Evolutionary conservation across 2,888 invertebrate genomes (phyloP), one percentile per base, ranked within the genome.

Genomic region (Pyrocoelia pectoralis): DNA sequence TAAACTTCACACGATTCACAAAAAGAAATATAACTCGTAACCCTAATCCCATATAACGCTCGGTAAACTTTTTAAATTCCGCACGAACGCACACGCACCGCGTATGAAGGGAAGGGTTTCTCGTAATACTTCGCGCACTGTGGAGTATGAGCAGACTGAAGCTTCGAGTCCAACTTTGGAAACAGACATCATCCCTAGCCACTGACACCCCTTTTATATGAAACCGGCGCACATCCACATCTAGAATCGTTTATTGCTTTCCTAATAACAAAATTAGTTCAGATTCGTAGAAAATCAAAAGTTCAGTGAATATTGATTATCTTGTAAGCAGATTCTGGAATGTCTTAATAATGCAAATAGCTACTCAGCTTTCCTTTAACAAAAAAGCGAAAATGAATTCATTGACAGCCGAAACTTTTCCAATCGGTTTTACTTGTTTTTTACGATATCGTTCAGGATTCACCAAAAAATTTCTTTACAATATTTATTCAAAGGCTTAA

Each of bases 111-210:
- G 41, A 50, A 13, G 8, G 24, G 15, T 46, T 38, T 43, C 19
- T 17, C 18, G 19, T 60, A 58, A 55, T 56, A 56, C 33, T 40
- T 33, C 71, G 66, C 72, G 69, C 65, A 56, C 66, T 70, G 70
- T 69, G 69, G 61, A 43, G 15, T 67, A 65, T 63, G 69, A 59
- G 67, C 70, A 68, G 68, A 76, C 74, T 75, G 74, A 73, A 74
- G 73, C 72, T 68, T 74, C n/a, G n/a, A n/a, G n/a, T n/a, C 70
- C 67, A 61, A 66, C 67, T 62, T 68, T 69, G 49, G 71, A 72
- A 71, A 71, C 70, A 73, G 72, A 72, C 71, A 70, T 72, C 70
- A 66, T 70, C 72, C 70, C 43, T 67, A 71, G 68, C 70, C 69
- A 59, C 70, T 71, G 68, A 67, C 68, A 69, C 58, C 66, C n/a